Evolutionary conservation across 2,797 vertebrate genomes (phyloP).

Genomic region (Lepilemur ruficaudatus): DNA sequence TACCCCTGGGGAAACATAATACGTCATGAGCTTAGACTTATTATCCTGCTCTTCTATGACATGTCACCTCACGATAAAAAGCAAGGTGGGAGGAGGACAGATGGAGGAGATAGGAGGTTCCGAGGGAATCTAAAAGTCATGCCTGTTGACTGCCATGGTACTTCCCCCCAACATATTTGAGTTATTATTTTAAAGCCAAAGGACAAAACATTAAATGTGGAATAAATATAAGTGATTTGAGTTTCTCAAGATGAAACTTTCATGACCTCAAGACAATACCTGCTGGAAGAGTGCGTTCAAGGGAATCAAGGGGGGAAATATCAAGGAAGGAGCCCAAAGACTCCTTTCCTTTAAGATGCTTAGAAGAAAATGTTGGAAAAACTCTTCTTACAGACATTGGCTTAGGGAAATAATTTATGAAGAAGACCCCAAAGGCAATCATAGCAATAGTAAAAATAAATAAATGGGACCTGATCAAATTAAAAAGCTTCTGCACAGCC

Average conservation of each 20-base stretch:
- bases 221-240: not conserved
- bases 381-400: no score
- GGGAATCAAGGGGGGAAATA: not conserved
- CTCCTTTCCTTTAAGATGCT: not conserved
- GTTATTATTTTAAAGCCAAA: conserved; percentile 36
- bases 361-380: not conserved
- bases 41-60: not conserved
- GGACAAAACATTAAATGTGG: conserved; percentile 7
- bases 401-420: no score
- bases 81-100: not conserved
- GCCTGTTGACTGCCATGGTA: not conserved
- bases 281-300: not conserved
- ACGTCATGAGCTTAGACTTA: conserved; percentile 62
- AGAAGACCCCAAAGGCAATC: no score
- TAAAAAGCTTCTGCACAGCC: no score
- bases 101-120: not conserved
- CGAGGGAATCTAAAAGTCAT: not conserved
- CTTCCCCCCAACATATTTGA: not conserved
- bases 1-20: conserved; percentile 41
- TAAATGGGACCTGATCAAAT: no score
- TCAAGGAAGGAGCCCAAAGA: not conserved
- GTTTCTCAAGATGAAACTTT: not conserved
- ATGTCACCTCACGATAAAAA: conserved; percentile 50
- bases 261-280: not conserved
- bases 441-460: no score